Base-by-base conservation (phyloP, 2,113 vertebrate genomes). In the Symphodus melops region DNA sequence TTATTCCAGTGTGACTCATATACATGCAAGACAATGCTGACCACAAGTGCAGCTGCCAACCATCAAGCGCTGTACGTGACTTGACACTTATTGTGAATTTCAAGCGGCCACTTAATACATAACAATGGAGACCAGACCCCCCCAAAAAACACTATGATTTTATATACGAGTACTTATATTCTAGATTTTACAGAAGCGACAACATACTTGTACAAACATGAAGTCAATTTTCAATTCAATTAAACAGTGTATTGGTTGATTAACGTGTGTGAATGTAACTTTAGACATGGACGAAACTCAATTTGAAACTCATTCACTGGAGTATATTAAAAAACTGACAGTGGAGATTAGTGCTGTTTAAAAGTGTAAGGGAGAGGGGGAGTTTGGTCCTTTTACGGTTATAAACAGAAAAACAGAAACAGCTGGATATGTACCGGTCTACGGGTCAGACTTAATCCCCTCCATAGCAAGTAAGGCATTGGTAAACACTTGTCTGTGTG, bases 371-470 rank as follows among this genome's bases (percentile, higher is more conserved):
- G 44, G 28, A 73, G 19, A 44, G 63, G 1, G 39, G 19, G 28
- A 21, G 49, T 54, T 66, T 60, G 39, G 13, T 21, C 21, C 48
- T 33, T 55, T 68, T 76, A 66, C 52, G 4, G 14, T 61, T 23
- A 41, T 21, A 19, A 80, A 66, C 17, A 48, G 49, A 71, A 67
- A 68, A 77, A 82, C 59, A 68, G 53, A 89, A 81, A 85, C 81
- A 87, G 72, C 84, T 85, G 72, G 77, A 69, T 65, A 36, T 41
- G 64, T 74, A 25, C 85, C 52, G 66, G 60, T 82, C 66, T 88
- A 66, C 70, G 66, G 78, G 65, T 86, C 78, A 75, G 16, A 72
- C 25, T 75, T 82, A 81, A 86, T 81, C 64, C 70, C n/a, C 61
- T 70, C 51, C 21, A 44, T 36, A 68, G 23, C 49, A 48, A 79